Evolutionary conservation across 2,113 vertebrate species (phyloP), one percentile per base, ranked within the genome.

Genomic region (Lycaon pictus): DNA sequence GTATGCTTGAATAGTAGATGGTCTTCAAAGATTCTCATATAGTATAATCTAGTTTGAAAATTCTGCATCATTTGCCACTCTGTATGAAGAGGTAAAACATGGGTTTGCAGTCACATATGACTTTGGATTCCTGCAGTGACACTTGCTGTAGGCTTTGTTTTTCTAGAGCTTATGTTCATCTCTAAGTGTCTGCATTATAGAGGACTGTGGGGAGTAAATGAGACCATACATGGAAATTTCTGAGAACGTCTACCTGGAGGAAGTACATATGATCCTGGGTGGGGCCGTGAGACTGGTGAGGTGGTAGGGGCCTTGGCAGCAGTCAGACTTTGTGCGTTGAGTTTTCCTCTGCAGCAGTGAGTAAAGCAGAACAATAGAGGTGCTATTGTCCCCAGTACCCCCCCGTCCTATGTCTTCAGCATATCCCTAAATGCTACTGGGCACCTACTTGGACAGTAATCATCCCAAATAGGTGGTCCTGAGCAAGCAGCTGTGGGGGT

Each of bases 301-400:
- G 35, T 43, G 19, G 11, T n/a, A 53, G 32, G 22, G 32, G 53
- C 51, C 1, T 55, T 79, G 29, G 76, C 16, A 32, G 15, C 27
- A 29, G 51, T 79, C 9, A 10, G 51, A 79, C 32, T 17, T 77
- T 29, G 15, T 51, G 43, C 74, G 5, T 29, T 51, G 5, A 10
- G 25, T 51, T 27, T 29, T 27, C 25, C 43, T 77, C 25, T 29
- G 43, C 23, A 25, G 9, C 25, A 53, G 12, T 7, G 5, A 60
- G 17, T 69, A 65, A 5, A 67, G 16, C 29, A 51, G 13, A n/a
- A 0, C 4, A 23, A 13, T 5, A 16, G 7, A 5, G 7, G 2
- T 51, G 23, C 2, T 2, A 0, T 27, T 12, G 5, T 43, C 67
- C 2, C 22, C 6, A 11, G n/a, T 11, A 20, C 0, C 16, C 0